Base-by-base conservation (phyloP, 2,113 vertebrate species). In the Lamprologus tigripictilis region DNA sequence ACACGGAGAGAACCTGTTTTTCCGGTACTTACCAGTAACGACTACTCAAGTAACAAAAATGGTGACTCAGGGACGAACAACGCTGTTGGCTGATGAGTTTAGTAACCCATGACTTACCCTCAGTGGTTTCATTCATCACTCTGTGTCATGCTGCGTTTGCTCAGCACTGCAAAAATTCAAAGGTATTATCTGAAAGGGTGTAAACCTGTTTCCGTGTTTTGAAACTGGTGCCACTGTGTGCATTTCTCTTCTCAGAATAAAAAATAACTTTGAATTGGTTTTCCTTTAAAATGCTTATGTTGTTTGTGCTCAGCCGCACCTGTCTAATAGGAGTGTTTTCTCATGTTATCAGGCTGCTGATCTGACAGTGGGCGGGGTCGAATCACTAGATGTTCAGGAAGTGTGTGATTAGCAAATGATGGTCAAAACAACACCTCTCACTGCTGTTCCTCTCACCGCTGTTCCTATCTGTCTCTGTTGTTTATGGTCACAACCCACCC, bases 1-100 rank as follows among this genome's bases (percentile, higher is more conserved):
- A 57, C 71, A 57, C 35, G 3, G 42, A 17, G 10, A 53, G 58
- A 94, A 95, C 94, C 90, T 31, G 93, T 91, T 94, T 47, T n/a
- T 84, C 94, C 19, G 82, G 84, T 87, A 28, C 33, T 47, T 11
- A 45, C 21, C 87, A 51, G 33, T 76, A 79, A 71, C 47, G 10
- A 31, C 53, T 19, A n/a, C 51, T 6, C n/a, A 17, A 28, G n/a
- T 4, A 84, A 58, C 80, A 45, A 80, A 76, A 42, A 14, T 3
- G 71, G 40, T 87, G 88, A 90, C 79, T 91, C 86, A 88, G 33
- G 13, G 31, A 55, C 21, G 12, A 14, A 10, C 2, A 54, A 23
- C 26, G 8, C 13, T 73, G 63, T 16, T 21, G 35, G 19, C 4
- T 57, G 33, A 28, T 21, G 9, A 80, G 81, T 83, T 76, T 23